Percentiles rank a stretch among this genome's conserved stretches.
phyloP scores from a whole-genome alignment of 2,797 vertebrate species.

The Rallus crepitans region DNA sequence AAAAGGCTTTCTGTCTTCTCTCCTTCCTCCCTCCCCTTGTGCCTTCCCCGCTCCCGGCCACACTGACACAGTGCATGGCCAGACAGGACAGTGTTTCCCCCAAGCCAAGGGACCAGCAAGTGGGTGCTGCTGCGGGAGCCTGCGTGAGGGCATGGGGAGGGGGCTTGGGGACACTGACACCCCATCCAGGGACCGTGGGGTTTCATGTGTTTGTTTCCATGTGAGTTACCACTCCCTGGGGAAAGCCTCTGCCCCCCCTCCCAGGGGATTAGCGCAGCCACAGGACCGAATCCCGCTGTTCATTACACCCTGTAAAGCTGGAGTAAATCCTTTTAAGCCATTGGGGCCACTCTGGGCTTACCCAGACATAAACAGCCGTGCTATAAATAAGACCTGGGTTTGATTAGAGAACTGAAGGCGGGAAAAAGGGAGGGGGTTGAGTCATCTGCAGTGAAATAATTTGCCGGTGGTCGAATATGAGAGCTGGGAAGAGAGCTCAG shows the following conservation, averaged over 20 bases:
- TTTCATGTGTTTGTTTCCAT: not conserved
- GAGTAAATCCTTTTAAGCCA: conserved; percentile 56
- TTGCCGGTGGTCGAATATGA: not conserved
- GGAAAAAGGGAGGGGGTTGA: not conserved
- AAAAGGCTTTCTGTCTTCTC: not conserved
- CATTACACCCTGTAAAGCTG: not conserved
- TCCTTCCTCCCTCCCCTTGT: not conserved
- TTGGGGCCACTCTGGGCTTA: conserved; percentile 49
- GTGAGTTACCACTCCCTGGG: not conserved
- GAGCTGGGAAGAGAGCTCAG: not conserved
- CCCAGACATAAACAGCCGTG: conserved; percentile 8
- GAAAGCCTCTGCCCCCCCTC: not conserved
- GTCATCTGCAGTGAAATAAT: not conserved
- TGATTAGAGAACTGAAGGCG: conserved; percentile 26
- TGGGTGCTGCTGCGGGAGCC: accelerated
- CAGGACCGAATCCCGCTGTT: conserved; percentile 15
- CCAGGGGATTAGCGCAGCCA: not conserved
- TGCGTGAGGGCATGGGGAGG: accelerated
- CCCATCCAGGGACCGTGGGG: not conserved
- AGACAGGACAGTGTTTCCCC: accelerated
- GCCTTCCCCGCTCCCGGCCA: not conserved
- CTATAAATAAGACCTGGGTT: conserved; percentile 62
- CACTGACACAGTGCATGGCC: accelerated
- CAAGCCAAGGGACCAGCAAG: accelerated
- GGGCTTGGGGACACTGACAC: accelerated